Percentiles rank a stretch among this genome's conserved stretches.
Conservation (phyloP, 2,113 vertebrate genomes). For the Galeopterus variegatus region DNA sequence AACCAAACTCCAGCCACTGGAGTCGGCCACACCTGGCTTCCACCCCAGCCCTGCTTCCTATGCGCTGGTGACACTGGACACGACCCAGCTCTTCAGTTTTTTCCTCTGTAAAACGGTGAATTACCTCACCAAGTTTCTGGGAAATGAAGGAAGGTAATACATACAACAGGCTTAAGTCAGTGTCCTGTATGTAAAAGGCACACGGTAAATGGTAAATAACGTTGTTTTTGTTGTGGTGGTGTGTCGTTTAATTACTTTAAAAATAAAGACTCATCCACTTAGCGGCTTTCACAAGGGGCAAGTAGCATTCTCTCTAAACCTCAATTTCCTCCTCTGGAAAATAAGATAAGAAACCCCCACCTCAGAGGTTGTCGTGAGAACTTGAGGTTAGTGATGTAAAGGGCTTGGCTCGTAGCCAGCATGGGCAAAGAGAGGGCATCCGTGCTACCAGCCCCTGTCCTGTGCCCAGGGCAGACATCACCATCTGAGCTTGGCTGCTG, state of each 20-base stretch:
- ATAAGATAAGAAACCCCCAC: background rate
- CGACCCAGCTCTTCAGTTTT: accelerated
- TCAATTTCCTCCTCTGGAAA: background rate
- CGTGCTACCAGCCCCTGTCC: background rate
- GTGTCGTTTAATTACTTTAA: background rate
- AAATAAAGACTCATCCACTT: background rate
- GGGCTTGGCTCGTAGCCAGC: background rate
- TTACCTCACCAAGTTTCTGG: background rate
- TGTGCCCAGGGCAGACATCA: background rate
- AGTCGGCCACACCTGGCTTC: background rate
- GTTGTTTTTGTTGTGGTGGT: background rate
- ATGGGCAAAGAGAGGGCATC: background rate
- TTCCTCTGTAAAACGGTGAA: background rate
- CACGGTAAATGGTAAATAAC: background rate
- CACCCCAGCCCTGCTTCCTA: accelerated
- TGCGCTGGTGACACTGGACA: accelerated
- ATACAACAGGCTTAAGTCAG: background rate
- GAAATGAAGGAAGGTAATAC: background rate
- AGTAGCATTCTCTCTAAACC: background rate
- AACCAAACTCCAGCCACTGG: background rate
- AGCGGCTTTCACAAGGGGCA: background rate
- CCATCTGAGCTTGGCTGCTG: background rate
- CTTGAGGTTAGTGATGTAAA: background rate
- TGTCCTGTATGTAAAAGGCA: background rate
- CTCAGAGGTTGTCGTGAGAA: background rate